These are phyloP conservation scores for Lonchura striata DNA, from an alignment of 2,113 vertebrate species.

Conservation along the genomic window DNA sequence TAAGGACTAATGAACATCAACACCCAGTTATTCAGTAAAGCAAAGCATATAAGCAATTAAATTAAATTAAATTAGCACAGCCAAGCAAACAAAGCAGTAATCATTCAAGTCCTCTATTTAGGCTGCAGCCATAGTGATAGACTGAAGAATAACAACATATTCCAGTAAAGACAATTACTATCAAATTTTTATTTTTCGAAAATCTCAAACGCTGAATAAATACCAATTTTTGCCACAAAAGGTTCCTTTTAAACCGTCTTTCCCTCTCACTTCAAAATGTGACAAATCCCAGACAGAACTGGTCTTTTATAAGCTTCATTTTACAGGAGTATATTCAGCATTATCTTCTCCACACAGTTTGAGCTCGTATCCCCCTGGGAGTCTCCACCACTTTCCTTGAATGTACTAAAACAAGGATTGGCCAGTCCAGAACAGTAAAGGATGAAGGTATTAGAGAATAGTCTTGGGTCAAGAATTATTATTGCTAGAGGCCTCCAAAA, in stretches of 20 bases:
- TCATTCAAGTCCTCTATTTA: conserved; percentile 64
- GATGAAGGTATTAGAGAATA: conserved; percentile 57
- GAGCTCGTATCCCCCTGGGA: conserved; percentile 6
- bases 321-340: conserved; percentile 11
- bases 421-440: conserved; percentile 35
- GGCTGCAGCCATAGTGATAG: conserved; percentile 57
- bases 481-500: conserved; percentile 74
- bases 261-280: conserved; percentile 25
- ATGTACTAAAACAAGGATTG: neutral
- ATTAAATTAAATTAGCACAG: conserved; percentile 77
- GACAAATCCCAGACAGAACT: conserved; percentile 40
- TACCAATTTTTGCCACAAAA: neutral
- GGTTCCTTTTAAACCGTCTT: neutral
- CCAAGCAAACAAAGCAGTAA: conserved; percentile 71
- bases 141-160: conserved; percentile 44
- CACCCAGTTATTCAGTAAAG: conserved; percentile 76
- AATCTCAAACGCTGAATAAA: conserved; percentile 22
- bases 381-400: neutral
- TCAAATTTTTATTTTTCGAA: conserved; percentile 46
- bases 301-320: neutral
- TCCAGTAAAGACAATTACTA: conserved; percentile 59
- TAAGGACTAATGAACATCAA: conserved; percentile 75
- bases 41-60: conserved; percentile 71
- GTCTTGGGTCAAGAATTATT: conserved; percentile 76
- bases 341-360: conserved; percentile 12